These are phyloP conservation scores for Dendropsophus ebraccatus DNA, from an alignment of 2,113 vertebrate genomes.

Conservation along the genomic window DNA sequence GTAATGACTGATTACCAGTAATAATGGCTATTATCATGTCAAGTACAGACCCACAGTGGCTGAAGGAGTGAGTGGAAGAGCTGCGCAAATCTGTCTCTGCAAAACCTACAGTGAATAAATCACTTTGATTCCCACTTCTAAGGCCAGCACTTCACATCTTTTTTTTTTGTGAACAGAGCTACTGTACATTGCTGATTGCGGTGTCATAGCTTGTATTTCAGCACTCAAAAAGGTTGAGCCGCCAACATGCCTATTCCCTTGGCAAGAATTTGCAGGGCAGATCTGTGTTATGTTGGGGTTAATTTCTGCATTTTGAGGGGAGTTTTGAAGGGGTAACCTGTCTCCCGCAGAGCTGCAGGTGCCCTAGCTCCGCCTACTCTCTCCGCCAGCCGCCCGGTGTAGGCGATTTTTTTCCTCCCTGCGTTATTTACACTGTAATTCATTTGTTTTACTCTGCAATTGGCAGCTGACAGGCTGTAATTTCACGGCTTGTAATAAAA, in stretches of 20 bases:
- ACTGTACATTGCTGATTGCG: background rate
- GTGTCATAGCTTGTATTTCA: background rate
- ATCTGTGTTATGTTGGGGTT: background rate
- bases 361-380: background rate
- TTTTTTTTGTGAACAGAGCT: no score
- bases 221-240: background rate
- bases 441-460: conserved; percentile 93
- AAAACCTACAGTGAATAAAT: conserved; percentile 42
- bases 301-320: background rate
- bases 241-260: background rate
- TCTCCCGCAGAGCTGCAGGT: conserved; percentile 28
- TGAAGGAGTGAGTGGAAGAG: conserved; percentile 28
- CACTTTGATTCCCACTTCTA: conserved; percentile 39
- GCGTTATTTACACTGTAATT: conserved; percentile 99
- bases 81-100: conserved; percentile 39
- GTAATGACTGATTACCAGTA: conserved; percentile 55
- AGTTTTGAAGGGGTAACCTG: conserved; percentile 15
- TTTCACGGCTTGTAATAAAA: conserved; percentile 99
- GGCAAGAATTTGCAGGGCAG: background rate
- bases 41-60: conserved; percentile 38
- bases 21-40: conserved; percentile 57
- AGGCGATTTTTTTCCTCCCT: conserved; percentile 70
- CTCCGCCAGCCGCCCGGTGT: no score
- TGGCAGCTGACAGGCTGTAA: conserved; percentile 99
- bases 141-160: conserved; percentile 21